Evolutionary conservation across 2,888 invertebrate species (phyloP).

Genomic region (Labia minor): DNA sequence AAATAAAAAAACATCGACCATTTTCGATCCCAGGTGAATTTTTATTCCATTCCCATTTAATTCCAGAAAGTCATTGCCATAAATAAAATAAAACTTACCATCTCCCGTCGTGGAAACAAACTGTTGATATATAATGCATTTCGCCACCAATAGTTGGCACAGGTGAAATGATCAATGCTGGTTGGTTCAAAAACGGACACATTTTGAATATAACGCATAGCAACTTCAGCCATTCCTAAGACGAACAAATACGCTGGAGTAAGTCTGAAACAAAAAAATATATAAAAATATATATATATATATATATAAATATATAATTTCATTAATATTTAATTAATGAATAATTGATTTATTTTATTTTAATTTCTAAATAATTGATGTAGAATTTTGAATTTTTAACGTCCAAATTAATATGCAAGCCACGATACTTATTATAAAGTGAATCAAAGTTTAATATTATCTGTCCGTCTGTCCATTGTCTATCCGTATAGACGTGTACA

Average conservation of each 20-base stretch:
- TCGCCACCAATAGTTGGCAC: conserved; percentile 71
- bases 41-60: no score
- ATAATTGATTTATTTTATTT: background rate
- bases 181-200: conserved; percentile 63
- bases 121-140: conserved; percentile 76
- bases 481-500: no score
- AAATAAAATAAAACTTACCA: conserved; percentile 45
- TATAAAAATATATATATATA: background rate
- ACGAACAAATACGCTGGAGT: conserved; percentile 75
- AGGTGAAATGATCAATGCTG: conserved; percentile 58
- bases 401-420: no score
- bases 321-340: background rate
- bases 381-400: no score
- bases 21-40: no score
- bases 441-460: no score
- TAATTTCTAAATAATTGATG: background rate
- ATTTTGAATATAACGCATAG: conserved; percentile 58
- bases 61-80: no score
- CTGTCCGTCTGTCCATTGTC: no score
- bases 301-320: background rate
- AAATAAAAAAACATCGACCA: no score
- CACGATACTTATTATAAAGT: no score
- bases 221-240: conserved; percentile 60
- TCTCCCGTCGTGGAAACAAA: conserved; percentile 60
- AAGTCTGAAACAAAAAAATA: conserved; percentile 43